phyloP scores from a whole-genome alignment of 2,888 invertebrate species.

The Cerastoderma edule region DNA sequence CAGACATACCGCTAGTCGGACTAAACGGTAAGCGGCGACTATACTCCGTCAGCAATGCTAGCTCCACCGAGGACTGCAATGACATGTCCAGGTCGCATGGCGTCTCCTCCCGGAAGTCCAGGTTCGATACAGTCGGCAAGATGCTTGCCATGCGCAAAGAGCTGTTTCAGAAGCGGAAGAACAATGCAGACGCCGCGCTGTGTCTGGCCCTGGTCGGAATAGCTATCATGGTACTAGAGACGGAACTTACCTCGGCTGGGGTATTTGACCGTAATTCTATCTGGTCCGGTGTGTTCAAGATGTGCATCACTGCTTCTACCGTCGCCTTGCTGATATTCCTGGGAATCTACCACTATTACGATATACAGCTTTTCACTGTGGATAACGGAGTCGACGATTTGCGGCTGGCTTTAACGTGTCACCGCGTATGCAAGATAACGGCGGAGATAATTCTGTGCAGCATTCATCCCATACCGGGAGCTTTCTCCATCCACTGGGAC shows the following conservation, averaged over 20 bases:
- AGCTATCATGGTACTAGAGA: conserved; percentile 80
- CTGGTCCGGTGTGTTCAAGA: conserved; percentile 76
- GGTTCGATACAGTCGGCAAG: conserved; percentile 81
- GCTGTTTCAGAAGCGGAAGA: conserved; percentile 77
- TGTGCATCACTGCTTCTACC: conserved; percentile 79
- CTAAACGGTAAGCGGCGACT: conserved; percentile 75
- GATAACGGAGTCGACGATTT: conserved; percentile 82
- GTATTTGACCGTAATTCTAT: conserved; percentile 64
- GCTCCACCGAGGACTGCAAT: conserved; percentile 35
- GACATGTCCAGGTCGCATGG: conserved; percentile 25
- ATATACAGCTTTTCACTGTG: conserved; percentile 80
- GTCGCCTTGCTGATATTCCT: conserved; percentile 78
- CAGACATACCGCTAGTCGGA: conserved; percentile 80
- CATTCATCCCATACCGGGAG: conserved; percentile 82
- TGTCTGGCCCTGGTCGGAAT: conserved; percentile 79
- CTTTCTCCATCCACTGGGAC: conserved; percentile 71
- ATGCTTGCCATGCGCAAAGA: conserved; percentile 81
- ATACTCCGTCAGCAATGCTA: conserved; percentile 64
- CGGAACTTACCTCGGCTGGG: conserved; percentile 75
- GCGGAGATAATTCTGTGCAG: conserved; percentile 87
- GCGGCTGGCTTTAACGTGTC: conserved; percentile 78
- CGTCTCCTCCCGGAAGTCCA: conserved; percentile 39
- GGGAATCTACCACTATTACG: conserved; percentile 80
- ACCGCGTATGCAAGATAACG: conserved; percentile 86
- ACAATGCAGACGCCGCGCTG: conserved; percentile 77